phyloP scores from a whole-genome alignment of 2,113 vertebrate genomes.

The Onychorhynchus coronatus region DNA sequence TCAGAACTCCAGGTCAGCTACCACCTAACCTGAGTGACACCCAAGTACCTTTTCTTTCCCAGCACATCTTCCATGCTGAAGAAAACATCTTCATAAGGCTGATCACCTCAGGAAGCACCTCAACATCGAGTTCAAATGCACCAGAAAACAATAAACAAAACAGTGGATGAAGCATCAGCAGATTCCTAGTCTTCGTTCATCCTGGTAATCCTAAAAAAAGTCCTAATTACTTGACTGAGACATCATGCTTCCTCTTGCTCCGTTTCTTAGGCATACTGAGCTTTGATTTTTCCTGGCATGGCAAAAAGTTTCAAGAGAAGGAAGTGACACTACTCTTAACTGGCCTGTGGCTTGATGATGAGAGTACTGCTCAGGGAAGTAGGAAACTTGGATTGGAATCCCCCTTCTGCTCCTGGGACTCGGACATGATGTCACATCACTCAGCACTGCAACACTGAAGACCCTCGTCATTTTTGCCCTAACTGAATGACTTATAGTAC shows the following conservation, averaged over 20 bases:
- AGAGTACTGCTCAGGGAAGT: conserved; percentile 27
- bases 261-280: not conserved
- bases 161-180: not conserved
- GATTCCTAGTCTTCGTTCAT: not conserved
- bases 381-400: conserved; percentile 34
- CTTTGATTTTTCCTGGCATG: conserved; percentile 32
- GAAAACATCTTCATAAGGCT: not conserved
- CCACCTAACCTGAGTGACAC: not conserved
- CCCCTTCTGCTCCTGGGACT: conserved; percentile 32
- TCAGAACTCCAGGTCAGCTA: not conserved
- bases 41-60: not conserved
- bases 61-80: not conserved
- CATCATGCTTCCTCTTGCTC: conserved; percentile 5
- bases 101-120: not conserved
- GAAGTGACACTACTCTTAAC: conserved; percentile 46
- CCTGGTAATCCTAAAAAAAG: not conserved
- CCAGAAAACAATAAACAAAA: not conserved
- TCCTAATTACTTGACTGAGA: not conserved
- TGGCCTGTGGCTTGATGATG: conserved; percentile 7
- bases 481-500: not conserved
- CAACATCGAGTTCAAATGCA: not conserved
- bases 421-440: not conserved
- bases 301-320: conserved; percentile 32
- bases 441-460: not conserved
- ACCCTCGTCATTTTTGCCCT: not conserved